Percentiles rank a stretch among this genome's conserved stretches.
Evolutionary conservation across 2,797 vertebrate species (phyloP).

Genomic region (Enteromius radiatus): DNA sequence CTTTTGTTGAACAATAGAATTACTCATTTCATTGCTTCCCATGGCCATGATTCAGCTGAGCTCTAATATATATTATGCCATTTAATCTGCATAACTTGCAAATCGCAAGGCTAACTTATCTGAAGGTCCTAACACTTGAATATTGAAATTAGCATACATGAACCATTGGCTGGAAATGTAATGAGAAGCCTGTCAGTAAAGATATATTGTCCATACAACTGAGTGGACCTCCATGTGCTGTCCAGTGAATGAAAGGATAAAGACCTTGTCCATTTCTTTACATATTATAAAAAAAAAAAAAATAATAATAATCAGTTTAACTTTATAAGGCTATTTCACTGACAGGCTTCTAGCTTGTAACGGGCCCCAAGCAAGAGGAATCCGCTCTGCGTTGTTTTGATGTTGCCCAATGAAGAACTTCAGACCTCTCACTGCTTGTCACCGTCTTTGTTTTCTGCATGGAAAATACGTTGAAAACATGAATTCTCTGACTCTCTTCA

Average conservation of each 20-base stretch:
- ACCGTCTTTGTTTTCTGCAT: too few relatives aligned
- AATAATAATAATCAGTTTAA: too few relatives aligned
- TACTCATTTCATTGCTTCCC: background rate
- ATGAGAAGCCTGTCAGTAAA: conserved; percentile 2
- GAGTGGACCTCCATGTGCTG: background rate
- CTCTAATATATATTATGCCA: conserved; percentile 16
- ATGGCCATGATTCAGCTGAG: conserved; percentile 1
- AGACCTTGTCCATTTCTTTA: too few relatives aligned
- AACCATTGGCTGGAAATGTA: background rate
- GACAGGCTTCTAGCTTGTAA: too few relatives aligned
- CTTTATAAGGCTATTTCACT: background rate
- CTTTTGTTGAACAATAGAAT: background rate
- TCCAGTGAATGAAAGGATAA: conserved; percentile 3
- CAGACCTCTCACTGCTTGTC: too few relatives aligned
- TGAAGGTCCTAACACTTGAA: conserved; percentile 19
- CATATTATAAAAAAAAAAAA: too few relatives aligned
- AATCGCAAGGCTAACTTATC: conserved; percentile 11
- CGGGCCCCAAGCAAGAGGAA: too few relatives aligned
- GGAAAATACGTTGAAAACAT: too few relatives aligned
- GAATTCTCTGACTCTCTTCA: too few relatives aligned
- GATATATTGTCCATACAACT: background rate
- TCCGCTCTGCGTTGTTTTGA: too few relatives aligned
- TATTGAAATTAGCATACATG: conserved; percentile 19
- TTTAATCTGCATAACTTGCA: conserved; percentile 16
- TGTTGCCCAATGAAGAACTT: too few relatives aligned